Conservation (phyloP, 2,888 invertebrate species). For the Entomobrya proxima region DNA sequence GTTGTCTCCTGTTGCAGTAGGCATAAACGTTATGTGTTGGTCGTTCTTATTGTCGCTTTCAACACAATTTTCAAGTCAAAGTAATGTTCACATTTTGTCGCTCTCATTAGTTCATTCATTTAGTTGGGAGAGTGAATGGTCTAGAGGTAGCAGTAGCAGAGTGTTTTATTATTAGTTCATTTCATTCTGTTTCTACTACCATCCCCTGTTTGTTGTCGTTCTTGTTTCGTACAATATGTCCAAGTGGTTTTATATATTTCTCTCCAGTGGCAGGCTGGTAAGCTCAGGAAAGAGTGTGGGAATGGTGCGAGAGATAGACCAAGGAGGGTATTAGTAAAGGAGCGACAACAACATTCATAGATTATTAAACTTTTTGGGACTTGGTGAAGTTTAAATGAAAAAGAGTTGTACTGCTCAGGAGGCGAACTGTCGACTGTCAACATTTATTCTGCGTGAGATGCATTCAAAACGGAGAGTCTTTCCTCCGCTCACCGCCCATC, state of each 20-base stretch:
- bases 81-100: constrained; percentile 53
- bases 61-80: constrained; percentile 41
- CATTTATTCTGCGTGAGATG: constrained; percentile 69
- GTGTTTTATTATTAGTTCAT: constrained; percentile 48
- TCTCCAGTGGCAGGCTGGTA: not conserved
- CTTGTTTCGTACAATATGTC: constrained; percentile 14
- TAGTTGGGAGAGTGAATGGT: not conserved
- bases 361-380: constrained; percentile 66
- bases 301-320: constrained; percentile 3
- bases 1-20: not conserved
- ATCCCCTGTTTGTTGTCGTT: constrained; percentile 36
- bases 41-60: not conserved
- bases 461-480: constrained; percentile 58
- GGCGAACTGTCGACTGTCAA: constrained; percentile 69
- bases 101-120: constrained; percentile 59
- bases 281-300: constrained; percentile 5
- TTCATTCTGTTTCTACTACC: constrained; percentile 45
- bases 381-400: constrained; percentile 66
- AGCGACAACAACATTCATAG: constrained; percentile 66
- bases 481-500: constrained; percentile 58
- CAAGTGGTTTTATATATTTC: not conserved
- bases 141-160: not conserved
- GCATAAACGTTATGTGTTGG: not conserved
- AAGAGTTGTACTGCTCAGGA: constrained; percentile 66
- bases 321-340: constrained; percentile 55